Evolutionary conservation across 2,797 vertebrate genomes (phyloP).

Genomic region (Mycteria americana): DNA sequence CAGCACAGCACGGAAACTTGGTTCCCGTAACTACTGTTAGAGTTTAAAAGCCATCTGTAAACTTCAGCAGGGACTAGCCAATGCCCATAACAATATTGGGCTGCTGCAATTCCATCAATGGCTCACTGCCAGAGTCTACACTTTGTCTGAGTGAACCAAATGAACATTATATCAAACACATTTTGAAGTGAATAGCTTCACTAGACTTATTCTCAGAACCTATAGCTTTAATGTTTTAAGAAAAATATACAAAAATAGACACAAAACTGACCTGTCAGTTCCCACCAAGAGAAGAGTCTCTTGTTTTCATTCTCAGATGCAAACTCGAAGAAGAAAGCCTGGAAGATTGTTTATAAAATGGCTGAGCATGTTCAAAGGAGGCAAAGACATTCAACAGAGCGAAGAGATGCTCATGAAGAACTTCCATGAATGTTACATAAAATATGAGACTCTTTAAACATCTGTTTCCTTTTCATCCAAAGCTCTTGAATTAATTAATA

Average conservation of each 20-base stretch:
- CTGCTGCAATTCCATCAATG: background rate
- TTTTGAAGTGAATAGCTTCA: background rate
- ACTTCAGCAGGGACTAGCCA: background rate
- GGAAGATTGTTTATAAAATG: background rate
- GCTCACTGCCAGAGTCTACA: background rate
- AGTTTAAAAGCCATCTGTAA: background rate
- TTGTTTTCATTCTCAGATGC: background rate
- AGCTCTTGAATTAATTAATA: background rate
- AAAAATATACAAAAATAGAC: background rate
- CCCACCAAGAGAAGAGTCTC: background rate
- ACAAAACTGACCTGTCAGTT: background rate
- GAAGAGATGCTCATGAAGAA: background rate
- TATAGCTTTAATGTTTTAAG: background rate
- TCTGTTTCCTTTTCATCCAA: background rate
- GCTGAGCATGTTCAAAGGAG: background rate
- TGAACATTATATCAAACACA: accelerated
- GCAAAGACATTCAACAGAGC: background rate
- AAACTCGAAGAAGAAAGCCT: background rate
- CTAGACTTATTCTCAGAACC: background rate
- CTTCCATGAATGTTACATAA: background rate
- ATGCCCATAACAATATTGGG: background rate
- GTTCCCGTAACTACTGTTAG: background rate
- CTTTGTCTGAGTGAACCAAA: background rate
- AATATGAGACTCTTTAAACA: background rate
- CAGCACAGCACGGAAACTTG: background rate